These are phyloP conservation scores for Cinclus cinclus DNA, from an alignment of 2,113 vertebrate genomes.

Conservation along the genomic window DNA sequence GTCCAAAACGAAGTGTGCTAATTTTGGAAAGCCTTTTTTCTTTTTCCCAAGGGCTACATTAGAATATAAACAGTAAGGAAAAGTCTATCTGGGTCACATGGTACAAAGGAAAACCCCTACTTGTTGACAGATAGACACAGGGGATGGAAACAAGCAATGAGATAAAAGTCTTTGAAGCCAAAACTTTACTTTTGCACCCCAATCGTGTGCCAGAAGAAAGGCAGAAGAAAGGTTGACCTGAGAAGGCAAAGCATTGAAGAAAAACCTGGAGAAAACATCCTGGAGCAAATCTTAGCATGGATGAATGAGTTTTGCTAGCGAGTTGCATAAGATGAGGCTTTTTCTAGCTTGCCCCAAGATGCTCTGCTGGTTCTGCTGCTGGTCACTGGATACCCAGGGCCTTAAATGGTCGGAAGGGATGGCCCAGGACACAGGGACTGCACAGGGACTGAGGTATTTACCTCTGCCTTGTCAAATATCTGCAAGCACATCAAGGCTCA, in stretches of 20 bases:
- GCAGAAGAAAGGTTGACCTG: not conserved
- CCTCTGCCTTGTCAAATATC: not conserved
- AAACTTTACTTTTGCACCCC: not conserved
- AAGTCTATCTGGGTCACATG: not conserved
- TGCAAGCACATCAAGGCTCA: not conserved
- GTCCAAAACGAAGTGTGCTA: not conserved
- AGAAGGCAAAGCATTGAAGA: not conserved
- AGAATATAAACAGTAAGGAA: not conserved
- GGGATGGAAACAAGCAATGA: not conserved
- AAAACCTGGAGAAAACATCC: not conserved
- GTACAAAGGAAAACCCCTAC: not conserved
- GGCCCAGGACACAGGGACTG: not conserved
- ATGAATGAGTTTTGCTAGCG: accelerated
- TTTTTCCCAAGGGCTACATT: not conserved
- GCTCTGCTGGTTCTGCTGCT: not conserved
- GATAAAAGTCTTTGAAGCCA: not conserved
- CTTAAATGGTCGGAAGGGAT: not conserved
- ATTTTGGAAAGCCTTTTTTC: not conserved
- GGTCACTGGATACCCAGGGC: not conserved
- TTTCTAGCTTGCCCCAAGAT: not conserved
- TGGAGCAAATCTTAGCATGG: not conserved
- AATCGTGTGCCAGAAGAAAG: not conserved
- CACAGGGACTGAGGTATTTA: not conserved
- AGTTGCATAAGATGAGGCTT: not conserved
- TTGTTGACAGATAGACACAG: not conserved